These are phyloP conservation scores for Meloe dianella DNA, from an alignment of 2,888 invertebrate genomes.

Conservation along the genomic window DNA sequence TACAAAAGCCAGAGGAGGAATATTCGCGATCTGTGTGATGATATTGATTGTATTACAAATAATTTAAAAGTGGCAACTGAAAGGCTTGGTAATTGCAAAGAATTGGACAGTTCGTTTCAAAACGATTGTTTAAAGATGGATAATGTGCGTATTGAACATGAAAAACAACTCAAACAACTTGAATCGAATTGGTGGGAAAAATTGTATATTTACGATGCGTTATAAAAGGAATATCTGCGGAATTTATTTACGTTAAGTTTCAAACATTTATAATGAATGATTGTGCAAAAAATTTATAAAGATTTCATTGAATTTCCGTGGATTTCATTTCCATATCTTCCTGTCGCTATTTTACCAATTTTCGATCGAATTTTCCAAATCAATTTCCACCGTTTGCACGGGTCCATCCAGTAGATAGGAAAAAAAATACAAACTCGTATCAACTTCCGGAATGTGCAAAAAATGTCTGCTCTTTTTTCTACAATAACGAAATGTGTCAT, in stretches of 20 bases:
- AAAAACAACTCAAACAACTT: constrained; percentile 16
- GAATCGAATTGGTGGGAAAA: constrained; percentile 28
- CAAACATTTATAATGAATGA: background rate
- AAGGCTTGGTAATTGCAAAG: constrained; percentile 22
- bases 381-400: background rate
- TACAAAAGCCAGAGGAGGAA: background rate
- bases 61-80: constrained; percentile 16
- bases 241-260: background rate
- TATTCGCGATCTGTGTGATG: background rate
- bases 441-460: background rate
- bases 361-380: background rate
- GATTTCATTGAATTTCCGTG: background rate
- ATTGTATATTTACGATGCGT: constrained; percentile 22
- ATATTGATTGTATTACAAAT: constrained; percentile 19
- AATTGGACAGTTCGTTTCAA: constrained; percentile 23
- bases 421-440: background rate
- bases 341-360: background rate
- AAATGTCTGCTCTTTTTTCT: background rate
- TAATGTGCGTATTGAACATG: constrained; percentile 14
- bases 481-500: background rate
- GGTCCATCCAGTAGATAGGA: background rate
- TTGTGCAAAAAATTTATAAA: background rate
- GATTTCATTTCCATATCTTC: background rate
- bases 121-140: constrained; percentile 9
- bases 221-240: background rate